Evolutionary conservation across 2,797 vertebrate genomes (phyloP).

Genomic region (Acridotheres tristis): DNA sequence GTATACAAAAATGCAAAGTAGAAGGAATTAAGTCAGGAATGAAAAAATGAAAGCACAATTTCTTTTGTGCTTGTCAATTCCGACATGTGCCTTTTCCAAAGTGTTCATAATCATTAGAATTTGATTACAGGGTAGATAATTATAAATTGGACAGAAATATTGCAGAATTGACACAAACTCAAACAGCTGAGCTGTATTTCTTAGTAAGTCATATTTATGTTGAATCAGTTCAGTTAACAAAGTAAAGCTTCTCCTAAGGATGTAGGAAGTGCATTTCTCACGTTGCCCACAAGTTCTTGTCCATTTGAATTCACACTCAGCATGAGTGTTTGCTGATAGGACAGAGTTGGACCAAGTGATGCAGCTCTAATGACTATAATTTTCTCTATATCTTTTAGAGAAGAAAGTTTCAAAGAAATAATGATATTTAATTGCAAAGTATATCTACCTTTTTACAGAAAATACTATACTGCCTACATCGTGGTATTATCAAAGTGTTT

Average conservation of each 20-base stretch:
- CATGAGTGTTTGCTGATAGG: neutral
- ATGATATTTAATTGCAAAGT: neutral
- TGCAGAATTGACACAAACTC: neutral
- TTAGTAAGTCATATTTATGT: neutral
- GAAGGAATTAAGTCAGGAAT: neutral
- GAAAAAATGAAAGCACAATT: neutral
- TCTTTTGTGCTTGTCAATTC: neutral
- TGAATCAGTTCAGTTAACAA: neutral
- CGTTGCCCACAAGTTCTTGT: neutral
- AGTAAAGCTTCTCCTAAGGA: neutral
- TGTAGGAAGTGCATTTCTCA: neutral
- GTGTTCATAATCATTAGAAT: neutral
- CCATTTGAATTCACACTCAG: neutral
- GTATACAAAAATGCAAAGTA: neutral
- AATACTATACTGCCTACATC: neutral
- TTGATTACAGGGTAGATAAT: neutral
- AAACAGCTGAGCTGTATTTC: neutral
- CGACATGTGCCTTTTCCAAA: neutral
- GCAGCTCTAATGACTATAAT: neutral
- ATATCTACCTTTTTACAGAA: neutral
- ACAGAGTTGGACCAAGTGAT: neutral
- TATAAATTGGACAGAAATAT: neutral
- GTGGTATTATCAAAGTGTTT: neutral
- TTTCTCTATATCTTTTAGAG: neutral
- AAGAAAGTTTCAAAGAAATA: neutral